phyloP scores from a whole-genome alignment of 2,113 vertebrate genomes.

The Entelurus aequoreus region DNA sequence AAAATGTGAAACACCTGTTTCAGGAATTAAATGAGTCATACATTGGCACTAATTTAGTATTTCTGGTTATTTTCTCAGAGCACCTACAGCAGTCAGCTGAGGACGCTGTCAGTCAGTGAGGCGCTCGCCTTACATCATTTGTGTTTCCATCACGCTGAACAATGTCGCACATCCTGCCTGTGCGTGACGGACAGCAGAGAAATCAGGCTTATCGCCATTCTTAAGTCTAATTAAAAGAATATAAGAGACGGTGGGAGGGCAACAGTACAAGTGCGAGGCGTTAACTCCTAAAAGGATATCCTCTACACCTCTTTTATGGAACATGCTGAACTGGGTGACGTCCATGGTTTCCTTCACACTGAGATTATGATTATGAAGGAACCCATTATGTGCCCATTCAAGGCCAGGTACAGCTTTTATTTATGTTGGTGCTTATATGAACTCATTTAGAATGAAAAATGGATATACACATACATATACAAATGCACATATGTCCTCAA shows the following conservation, averaged over 20 bases:
- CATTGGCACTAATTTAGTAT: neutral
- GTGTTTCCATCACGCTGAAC: constrained; percentile 35
- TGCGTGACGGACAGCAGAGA: no score
- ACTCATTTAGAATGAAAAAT: neutral
- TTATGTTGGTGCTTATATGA: neutral
- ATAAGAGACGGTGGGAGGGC: constrained; percentile 35
- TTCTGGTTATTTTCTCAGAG: constrained; percentile 2
- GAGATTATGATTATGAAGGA: constrained; percentile 31
- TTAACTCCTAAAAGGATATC: constrained; percentile 67
- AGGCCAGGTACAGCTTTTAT: neutral
- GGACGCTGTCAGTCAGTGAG: neutral
- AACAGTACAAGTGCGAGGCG: constrained; percentile 33
- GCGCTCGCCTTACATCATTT: constrained; percentile 1
- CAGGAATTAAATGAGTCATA: neutral
- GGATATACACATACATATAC: neutral
- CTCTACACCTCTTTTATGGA: constrained; percentile 57
- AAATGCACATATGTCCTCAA: neutral
- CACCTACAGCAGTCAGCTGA: constrained; percentile 4
- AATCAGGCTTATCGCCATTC: no score
- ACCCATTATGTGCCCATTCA: neutral
- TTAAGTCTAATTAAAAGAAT: constrained; percentile 36
- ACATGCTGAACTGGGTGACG: constrained; percentile 43
- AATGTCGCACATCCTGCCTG: constrained; percentile 30
- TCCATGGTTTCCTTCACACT: constrained; percentile 40
- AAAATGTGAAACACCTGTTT: neutral